Percentiles rank a stretch among this genome's conserved stretches.
Evolutionary conservation across 2,888 invertebrate genomes (phyloP).

Genomic region (Vesta saturnalis): DNA sequence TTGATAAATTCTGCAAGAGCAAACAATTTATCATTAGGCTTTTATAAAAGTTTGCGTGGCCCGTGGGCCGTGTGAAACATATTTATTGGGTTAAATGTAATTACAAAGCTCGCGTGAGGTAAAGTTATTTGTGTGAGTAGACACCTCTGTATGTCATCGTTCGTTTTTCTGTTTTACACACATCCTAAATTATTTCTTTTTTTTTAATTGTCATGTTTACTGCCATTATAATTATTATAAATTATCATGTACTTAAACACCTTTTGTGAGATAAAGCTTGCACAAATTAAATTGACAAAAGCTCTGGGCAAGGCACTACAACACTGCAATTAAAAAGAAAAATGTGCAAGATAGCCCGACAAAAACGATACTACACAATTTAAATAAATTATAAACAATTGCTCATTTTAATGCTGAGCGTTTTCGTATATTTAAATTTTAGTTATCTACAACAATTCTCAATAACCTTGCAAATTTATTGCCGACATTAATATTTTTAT

Average conservation of each 20-base stretch:
- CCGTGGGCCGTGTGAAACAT: conserved; percentile 58
- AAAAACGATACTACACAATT: too few relatives aligned
- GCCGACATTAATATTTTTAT: conserved; percentile 4
- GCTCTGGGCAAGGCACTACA: too few relatives aligned
- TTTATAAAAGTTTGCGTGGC: conserved; percentile 45
- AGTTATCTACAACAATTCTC: conserved; percentile 2
- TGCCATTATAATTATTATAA: background rate
- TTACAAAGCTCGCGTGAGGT: conserved; percentile 55
- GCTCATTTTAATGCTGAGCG: background rate
- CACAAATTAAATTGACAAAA: too few relatives aligned
- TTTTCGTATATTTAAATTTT: background rate
- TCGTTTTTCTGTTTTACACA: conserved; percentile 24
- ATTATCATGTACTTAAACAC: too few relatives aligned
- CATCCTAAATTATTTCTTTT: conserved; percentile 11
- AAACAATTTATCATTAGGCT: conserved; percentile 54
- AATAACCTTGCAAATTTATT: conserved; percentile 10
- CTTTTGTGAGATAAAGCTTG: too few relatives aligned
- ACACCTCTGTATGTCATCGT: conserved; percentile 23
- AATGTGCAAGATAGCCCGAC: too few relatives aligned
- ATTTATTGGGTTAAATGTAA: conserved; percentile 56
- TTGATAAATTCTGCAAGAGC: conserved; percentile 54
- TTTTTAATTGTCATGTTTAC: background rate
- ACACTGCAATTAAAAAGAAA: too few relatives aligned
- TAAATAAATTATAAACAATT: too few relatives aligned
- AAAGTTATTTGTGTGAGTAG: conserved; percentile 27